A percentile compares a stretch with the other conserved stretches of the same genome.
These are phyloP conservation scores for Triplophysa tibetana DNA, from an alignment of 2,113 vertebrate species.

Conservation along the genomic window DNA sequence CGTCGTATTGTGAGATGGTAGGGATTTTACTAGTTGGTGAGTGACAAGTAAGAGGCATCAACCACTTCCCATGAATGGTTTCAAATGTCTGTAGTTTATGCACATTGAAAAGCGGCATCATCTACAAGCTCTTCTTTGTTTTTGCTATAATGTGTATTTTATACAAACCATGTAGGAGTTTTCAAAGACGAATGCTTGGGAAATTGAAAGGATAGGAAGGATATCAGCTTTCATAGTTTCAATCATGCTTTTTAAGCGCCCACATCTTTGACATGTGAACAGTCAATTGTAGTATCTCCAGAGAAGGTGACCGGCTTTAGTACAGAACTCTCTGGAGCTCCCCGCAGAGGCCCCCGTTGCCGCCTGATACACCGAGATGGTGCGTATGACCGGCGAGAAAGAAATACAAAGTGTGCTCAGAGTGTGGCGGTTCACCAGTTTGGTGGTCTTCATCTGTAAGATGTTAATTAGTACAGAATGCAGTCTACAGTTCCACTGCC, in stretches of 20 bases:
- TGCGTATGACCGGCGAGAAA: conserved; percentile 15
- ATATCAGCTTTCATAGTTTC: background rate
- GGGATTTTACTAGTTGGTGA: background rate
- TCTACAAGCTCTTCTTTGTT: background rate
- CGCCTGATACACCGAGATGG: conserved; percentile 16
- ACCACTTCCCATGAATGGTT: background rate
- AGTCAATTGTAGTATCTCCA: background rate
- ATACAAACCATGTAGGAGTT: background rate
- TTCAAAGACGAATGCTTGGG: background rate
- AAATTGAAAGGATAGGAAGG: background rate
- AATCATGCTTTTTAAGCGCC: background rate
- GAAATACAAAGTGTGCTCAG: conserved; percentile 60
- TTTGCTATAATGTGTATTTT: background rate
- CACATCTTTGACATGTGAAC: background rate
- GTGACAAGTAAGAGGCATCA: background rate
- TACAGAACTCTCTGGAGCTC: background rate
- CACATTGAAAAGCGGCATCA: background rate
- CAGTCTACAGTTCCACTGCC: conserved; percentile 85
- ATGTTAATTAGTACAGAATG: conserved; percentile 90
- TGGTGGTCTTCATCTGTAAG: conserved; percentile 78
- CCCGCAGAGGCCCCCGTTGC: background rate
- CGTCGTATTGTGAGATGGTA: background rate
- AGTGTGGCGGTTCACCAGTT: conserved; percentile 83
- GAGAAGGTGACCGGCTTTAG: background rate
- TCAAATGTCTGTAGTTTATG: background rate